Base-by-base conservation (phyloP, 2,888 invertebrate genomes). In the Agrochola litura region DNA sequence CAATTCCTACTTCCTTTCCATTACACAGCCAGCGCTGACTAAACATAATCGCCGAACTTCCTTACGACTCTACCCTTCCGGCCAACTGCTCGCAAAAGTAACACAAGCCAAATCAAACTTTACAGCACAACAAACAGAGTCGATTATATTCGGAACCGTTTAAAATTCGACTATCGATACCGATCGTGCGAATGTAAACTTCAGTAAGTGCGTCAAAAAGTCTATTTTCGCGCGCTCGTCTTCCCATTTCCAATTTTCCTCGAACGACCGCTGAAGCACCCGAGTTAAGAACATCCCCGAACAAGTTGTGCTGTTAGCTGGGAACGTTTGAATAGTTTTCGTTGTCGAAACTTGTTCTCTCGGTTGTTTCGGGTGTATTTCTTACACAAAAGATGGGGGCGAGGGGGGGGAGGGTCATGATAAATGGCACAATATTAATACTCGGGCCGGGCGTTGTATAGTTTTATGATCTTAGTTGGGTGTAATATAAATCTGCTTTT, bases 381-480 rank as follows among this genome's bases (percentile, higher is more conserved):
- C 96, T 96, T 96, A 96, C 93, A 96, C 95, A 96, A 96, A 95
- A 95, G 95, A 95, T 91, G 95, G 93, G 93, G 91, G 90, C 81
- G 70, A 63, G 84, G 89, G 86, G 86, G 92, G 92, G 81, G 92
- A 74, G 93, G 94, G 94, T 92, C 92, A 93, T 96, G 96, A 96
- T 96, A 96, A 96, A 96, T 96, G 95, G 94, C 92, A 92, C 93
- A 94, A 93, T 96, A 95, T 96, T 95, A 95, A 96, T 96, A 95
- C 94, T 89, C 92, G 94, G 95, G 93, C 91, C 91, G 92, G 92
- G 93, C 93, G 93, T 92, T 94, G 93, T 96, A 95, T 94, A 96
- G 96, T 96, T 96, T 96, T 96, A 96, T 96, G 96, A 96, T 96
- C 96, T 96, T 96, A 96, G 96, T 96, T 96, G 94, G 95, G 95